Evolutionary conservation across 2,888 invertebrate species (phyloP).

Genomic region (Apotomis capreana): DNA sequence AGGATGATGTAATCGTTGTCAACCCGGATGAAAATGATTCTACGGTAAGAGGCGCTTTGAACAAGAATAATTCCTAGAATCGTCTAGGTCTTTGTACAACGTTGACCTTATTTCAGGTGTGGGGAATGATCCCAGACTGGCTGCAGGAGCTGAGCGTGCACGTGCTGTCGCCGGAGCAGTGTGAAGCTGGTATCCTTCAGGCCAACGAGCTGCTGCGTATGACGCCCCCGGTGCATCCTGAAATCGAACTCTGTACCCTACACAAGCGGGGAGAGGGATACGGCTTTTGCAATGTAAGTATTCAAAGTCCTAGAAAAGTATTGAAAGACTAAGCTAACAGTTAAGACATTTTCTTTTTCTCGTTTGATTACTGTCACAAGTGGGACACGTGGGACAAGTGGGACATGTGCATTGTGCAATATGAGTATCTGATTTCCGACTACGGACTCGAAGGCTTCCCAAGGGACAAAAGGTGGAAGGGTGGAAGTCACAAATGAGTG

Average conservation of each 20-base stretch:
- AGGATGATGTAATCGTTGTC: background rate
- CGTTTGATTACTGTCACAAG: no score
- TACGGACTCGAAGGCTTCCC: no score
- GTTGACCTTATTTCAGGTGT: background rate
- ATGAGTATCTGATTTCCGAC: no score
- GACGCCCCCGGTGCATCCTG: conserved; percentile 18
- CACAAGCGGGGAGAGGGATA: conserved; percentile 46
- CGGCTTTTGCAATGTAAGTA: conserved; percentile 51
- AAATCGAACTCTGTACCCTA: conserved; percentile 52
- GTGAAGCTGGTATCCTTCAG: conserved; percentile 3
- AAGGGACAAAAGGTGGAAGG: no score
- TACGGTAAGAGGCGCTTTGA: background rate
- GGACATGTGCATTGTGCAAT: no score
- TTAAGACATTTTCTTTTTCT: no score
- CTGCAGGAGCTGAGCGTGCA: conserved; percentile 17
- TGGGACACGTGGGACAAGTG: no score
- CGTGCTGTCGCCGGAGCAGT: conserved; percentile 13
- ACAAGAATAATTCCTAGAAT: no score
- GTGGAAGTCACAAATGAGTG: no score
- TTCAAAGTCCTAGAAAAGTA: background rate
- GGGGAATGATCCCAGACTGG: background rate
- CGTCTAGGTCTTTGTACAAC: background rate
- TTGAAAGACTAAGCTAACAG: background rate
- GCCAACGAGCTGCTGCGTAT: background rate
- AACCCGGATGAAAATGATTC: background rate